phyloP scores from a whole-genome alignment of 2,888 invertebrate species.

The Lysandra bellargus region DNA sequence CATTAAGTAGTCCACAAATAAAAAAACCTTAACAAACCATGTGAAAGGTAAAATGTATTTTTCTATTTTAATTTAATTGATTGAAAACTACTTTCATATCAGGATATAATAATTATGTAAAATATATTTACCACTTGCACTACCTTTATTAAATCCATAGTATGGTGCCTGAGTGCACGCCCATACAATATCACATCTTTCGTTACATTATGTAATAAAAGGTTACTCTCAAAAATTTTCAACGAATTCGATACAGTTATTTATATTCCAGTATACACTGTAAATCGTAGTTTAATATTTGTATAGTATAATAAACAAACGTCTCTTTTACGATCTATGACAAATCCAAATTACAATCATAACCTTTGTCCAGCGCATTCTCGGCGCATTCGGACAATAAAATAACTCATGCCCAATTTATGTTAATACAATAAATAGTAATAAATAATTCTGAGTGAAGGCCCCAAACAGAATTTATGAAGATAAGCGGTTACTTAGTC shows the following conservation, averaged over 20 bases:
- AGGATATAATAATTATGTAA: no score
- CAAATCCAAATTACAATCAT: conserved; percentile 75
- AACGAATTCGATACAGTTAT: conserved; percentile 23
- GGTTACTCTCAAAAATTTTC: neutral
- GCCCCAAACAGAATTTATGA: conserved; percentile 73
- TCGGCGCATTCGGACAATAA: conserved; percentile 72
- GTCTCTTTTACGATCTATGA: conserved; percentile 73
- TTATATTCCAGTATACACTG: conserved; percentile 12
- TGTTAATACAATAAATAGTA: conserved; percentile 80
- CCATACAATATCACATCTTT: neutral
- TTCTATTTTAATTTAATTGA: no score
- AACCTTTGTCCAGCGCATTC: conserved; percentile 71
- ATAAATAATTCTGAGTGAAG: conserved; percentile 71
- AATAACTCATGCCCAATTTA: conserved; percentile 81
- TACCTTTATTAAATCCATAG: neutral
- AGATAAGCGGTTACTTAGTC: conserved; percentile 55
- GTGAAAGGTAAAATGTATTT: no score
- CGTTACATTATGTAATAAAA: neutral
- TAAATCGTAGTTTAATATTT: conserved; percentile 38
- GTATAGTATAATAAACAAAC: conserved; percentile 57
- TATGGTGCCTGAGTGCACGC: neutral
- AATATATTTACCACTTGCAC: no score
- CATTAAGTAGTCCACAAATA: no score
- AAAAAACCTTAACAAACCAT: no score
- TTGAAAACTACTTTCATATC: no score